Conservation (phyloP, 2,888 invertebrate genomes). For the Temnothorax ravouxi region DNA sequence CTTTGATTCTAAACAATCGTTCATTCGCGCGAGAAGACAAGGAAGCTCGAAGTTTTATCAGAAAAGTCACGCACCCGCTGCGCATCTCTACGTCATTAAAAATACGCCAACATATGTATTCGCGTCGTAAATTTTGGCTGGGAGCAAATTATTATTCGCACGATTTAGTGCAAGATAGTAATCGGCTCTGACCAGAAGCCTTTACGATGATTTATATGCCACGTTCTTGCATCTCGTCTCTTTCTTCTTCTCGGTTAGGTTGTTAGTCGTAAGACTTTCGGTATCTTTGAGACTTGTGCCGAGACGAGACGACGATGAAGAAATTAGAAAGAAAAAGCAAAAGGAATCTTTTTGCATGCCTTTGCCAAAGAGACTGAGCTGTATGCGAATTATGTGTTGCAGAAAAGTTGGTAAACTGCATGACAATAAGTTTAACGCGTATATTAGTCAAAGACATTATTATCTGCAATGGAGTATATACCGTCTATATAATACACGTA, state of each 20-base stretch:
- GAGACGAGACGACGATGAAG: neutral
- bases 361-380: constrained; percentile 58
- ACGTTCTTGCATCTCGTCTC: constrained; percentile 46
- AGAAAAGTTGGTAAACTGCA: neutral
- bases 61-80: neutral
- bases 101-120: constrained; percentile 56
- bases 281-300: constrained; percentile 36
- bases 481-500: no score
- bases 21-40: constrained; percentile 15
- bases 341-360: constrained; percentile 58
- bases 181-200: constrained; percentile 62
- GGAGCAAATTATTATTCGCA: constrained; percentile 65
- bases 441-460: neutral
- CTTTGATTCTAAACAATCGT: neutral
- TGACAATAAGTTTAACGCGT: neutral
- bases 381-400: constrained; percentile 23
- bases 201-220: constrained; percentile 54
- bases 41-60: neutral
- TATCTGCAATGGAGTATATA: neutral
- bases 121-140: constrained; percentile 60
- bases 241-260: constrained; percentile 19
- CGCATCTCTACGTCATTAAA: constrained; percentile 57
- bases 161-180: constrained; percentile 54
- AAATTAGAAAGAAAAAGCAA: constrained; percentile 21
- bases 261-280: constrained; percentile 27